These are phyloP conservation scores for Caenorhabditis sinica DNA, from an alignment of 2,888 invertebrate genomes.

Conservation along the genomic window DNA sequence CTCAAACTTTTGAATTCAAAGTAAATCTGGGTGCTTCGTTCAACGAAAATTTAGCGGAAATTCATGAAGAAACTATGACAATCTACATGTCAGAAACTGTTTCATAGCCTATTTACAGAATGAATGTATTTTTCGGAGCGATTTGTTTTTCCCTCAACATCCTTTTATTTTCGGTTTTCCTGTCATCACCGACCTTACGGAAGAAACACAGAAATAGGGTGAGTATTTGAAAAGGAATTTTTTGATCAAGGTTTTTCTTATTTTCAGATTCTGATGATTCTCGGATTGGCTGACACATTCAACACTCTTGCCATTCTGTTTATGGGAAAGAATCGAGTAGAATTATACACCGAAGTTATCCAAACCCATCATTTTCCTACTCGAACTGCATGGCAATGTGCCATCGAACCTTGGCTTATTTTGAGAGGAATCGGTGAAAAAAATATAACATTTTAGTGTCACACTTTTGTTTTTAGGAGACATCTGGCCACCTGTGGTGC, in stretches of 20 bases:
- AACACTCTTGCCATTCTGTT: slow-evolving; percentile 73
- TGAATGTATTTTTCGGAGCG: slow-evolving; percentile 69
- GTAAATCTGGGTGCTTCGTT: too few species aligned
- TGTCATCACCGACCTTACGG: slow-evolving; percentile 54
- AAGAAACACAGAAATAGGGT: slow-evolving; percentile 62
- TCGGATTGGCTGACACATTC: slow-evolving; percentile 72
- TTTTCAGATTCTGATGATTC: slow-evolving; percentile 71
- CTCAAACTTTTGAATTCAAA: too few species aligned
- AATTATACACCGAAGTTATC: slow-evolving; percentile 68
- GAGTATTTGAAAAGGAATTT: background rate
- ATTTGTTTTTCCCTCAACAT: slow-evolving; percentile 67
- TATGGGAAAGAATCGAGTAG: slow-evolving; percentile 76
- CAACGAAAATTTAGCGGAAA: too few species aligned
- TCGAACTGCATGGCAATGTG: slow-evolving; percentile 69
- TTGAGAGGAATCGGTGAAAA: slow-evolving; percentile 68
- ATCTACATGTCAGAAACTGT: too few species aligned
- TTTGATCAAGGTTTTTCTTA: background rate
- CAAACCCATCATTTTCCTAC: slow-evolving; percentile 50
- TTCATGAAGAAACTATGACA: too few species aligned
- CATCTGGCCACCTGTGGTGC: slow-evolving; percentile 73
- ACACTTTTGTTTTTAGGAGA: slow-evolving; percentile 57
- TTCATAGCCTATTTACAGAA: slow-evolving; percentile 57
- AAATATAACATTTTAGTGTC: background rate
- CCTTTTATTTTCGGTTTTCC: slow-evolving; percentile 63
- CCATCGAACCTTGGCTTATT: slow-evolving; percentile 72